Base-by-base conservation (phyloP, 2,888 invertebrate species). In the Argyresthia albistria region DNA sequence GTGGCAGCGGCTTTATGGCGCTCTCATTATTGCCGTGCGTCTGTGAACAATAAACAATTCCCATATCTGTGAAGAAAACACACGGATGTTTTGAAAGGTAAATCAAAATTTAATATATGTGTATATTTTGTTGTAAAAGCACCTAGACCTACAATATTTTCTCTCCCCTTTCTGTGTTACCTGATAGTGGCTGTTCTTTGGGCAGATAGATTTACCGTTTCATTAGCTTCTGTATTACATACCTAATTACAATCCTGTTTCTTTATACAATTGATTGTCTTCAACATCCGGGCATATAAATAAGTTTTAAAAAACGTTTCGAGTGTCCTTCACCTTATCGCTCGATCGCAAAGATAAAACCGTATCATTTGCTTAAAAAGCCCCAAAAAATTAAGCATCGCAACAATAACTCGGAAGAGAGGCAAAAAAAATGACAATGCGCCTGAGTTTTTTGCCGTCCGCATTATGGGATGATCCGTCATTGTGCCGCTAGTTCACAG, bases 331-430 rank as follows among this genome's bases (percentile, higher is more conserved):
- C n/a, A 39, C n/a, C 8, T 1, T 67, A 71, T 74, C 69, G 67
- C 60, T 61, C 57, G 62, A 78, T 74, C 71, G 59, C 54, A 57
- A 58, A 71, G 83, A 82, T 86, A 84, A 80, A 76, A 76, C 76
- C 79, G 74, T 86, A 82, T 86, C 86, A 87, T 84, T 87, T 82
- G 84, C 83, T 78, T 83, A 84, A 86, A 86, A 82, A 81, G 78
- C 78, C 78, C 80, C 75, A 80, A 79, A 75, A 83, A 81, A 83
- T 83, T 79, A 80, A 76, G 76, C 76, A 80, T 70, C 66, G 66
- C 70, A 74, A 84, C 83, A 86, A 86, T 80, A 72, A 73, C 67
- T 73, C 69, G 73, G 74, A 73, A 73, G 70, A 68, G 66, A 50
- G 58, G 60, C 64, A 66, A 80, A 80, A 83, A 81, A 82, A 70